A percentile compares a stretch with the other conserved stretches of the same genome.
phyloP scores from a whole-genome alignment of 2,113 vertebrate species.

The Aspidoscelis tigris region DNA sequence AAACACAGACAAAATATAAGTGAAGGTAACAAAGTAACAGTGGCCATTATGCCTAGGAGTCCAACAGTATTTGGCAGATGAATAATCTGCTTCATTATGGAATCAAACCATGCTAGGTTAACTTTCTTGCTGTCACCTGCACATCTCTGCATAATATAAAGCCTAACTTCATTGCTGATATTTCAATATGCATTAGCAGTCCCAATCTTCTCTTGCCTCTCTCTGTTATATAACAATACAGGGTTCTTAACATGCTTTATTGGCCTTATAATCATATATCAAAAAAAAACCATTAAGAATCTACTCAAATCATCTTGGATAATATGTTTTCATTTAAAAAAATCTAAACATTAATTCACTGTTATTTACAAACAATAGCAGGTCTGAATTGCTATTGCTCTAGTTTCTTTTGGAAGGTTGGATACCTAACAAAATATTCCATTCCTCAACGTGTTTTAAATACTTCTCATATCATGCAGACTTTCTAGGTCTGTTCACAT shows the following conservation, averaged over 20 bases:
- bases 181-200: background rate
- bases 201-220: too few relatives aligned
- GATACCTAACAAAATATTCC: background rate
- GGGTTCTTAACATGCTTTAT: too few relatives aligned
- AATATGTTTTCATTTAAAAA: too few relatives aligned
- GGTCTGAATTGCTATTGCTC: too few relatives aligned
- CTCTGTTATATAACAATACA: too few relatives aligned
- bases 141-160: background rate
- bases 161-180: background rate
- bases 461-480: background rate
- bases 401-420: too few relatives aligned
- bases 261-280: too few relatives aligned
- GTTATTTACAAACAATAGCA: too few relatives aligned
- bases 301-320: too few relatives aligned
- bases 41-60: background rate
- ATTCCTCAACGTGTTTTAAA: background rate
- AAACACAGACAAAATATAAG: background rate
- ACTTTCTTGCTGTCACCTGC: background rate
- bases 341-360: too few relatives aligned
- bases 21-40: background rate
- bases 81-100: background rate
- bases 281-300: too few relatives aligned
- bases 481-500: background rate
- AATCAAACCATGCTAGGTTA: background rate
- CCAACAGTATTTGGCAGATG: background rate